These are phyloP conservation scores for Stegostoma tigrinum DNA, from an alignment of 2,113 vertebrate species.

Conservation along the genomic window DNA sequence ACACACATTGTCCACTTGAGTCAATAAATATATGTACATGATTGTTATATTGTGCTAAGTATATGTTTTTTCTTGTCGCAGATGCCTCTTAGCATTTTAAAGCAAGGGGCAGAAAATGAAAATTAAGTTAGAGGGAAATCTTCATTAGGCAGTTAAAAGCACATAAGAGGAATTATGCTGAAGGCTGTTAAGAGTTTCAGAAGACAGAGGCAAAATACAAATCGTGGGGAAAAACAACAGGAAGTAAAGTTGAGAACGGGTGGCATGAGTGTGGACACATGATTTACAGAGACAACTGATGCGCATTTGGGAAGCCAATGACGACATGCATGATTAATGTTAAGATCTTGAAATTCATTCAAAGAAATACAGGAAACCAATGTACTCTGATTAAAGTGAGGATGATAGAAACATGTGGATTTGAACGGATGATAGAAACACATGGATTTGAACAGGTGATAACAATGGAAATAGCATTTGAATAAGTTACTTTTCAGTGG, in stretches of 20 bases:
- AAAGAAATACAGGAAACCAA: not conserved
- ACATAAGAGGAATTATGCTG: not conserved
- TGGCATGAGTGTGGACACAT: not conserved
- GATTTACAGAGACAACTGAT: not conserved
- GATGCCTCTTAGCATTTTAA: not conserved
- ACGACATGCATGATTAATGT: not conserved
- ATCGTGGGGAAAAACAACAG: not conserved
- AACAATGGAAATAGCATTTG: not conserved
- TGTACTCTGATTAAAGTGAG: not conserved
- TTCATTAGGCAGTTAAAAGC: not conserved
- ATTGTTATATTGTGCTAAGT: not conserved
- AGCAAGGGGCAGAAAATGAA: not conserved
- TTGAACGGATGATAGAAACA: not conserved
- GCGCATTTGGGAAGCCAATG: not conserved
- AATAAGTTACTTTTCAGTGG: not conserved
- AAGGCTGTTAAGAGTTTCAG: not conserved
- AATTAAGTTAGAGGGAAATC: not conserved
- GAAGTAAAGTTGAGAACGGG: not conserved
- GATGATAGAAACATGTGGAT: not conserved
- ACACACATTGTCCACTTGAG: not conserved
- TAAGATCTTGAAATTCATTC: not conserved
- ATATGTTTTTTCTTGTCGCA: not conserved
- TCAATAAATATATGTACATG: not conserved
- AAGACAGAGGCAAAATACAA: not conserved
- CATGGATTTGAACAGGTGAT: not conserved